These are phyloP conservation scores for Doryteuthis pealeii DNA, from an alignment of 1,140 invertebrate genomes.

Conservation along the genomic window DNA sequence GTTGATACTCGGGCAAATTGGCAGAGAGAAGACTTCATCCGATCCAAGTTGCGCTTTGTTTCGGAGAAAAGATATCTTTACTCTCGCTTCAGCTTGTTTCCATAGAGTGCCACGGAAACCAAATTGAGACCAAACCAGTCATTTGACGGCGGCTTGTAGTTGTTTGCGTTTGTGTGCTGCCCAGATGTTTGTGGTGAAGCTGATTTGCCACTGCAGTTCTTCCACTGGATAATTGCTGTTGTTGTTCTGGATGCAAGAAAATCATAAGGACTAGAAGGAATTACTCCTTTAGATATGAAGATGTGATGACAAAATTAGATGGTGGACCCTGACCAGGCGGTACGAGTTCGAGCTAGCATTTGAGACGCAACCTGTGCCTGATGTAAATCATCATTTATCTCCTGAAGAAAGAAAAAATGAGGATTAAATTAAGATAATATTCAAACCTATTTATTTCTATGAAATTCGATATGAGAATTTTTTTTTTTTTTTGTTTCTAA, in stretches of 20 bases:
- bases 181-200: neutral
- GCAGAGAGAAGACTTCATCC: neutral
- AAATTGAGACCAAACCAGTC: neutral
- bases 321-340: neutral
- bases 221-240: neutral
- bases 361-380: neutral
- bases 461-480: too few relatives aligned
- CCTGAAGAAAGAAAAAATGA: too few relatives aligned
- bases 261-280: constrained; percentile 9
- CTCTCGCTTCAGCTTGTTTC: neutral
- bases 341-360: neutral
- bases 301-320: neutral
- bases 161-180: neutral
- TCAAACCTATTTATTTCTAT: too few relatives aligned
- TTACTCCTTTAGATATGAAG: neutral
- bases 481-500: too few relatives aligned
- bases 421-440: too few relatives aligned
- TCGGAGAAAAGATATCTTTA: neutral
- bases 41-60: neutral
- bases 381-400: neutral
- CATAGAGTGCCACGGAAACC: neutral
- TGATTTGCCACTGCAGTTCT: neutral
- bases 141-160: neutral
- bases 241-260: neutral
- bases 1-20: neutral